Conservation (phyloP, 2,888 invertebrate genomes). For the Agrochola macilenta region DNA sequence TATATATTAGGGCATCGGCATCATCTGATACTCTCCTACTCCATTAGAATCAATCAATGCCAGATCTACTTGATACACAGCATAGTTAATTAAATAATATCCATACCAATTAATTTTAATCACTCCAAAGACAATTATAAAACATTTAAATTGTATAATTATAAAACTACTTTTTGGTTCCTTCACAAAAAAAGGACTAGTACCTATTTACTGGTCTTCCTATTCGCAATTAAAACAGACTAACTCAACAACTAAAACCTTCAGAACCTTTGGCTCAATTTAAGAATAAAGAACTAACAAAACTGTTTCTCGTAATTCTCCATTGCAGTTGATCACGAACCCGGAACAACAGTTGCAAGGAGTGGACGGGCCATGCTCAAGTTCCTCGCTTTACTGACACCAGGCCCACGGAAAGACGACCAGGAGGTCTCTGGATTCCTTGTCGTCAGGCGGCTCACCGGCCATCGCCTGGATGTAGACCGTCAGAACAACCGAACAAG, state of each 20-base stretch:
- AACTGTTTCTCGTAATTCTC: slow-evolving; percentile 25
- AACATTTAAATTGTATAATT: neutral
- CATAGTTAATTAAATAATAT: neutral
- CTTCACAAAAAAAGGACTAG: neutral
- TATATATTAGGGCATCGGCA: neutral
- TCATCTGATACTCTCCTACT: slow-evolving; percentile 4
- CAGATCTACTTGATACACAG: neutral
- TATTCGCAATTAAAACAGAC: neutral
- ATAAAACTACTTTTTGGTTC: neutral
- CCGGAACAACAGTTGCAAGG: slow-evolving; percentile 85
- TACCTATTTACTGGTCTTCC: slow-evolving; percentile 3
- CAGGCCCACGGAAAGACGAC: slow-evolving; percentile 77
- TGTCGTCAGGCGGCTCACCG: slow-evolving; percentile 85
- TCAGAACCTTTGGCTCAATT: neutral
- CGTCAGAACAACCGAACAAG: slow-evolving; percentile 25
- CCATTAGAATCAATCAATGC: neutral
- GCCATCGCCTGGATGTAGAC: slow-evolving; percentile 88
- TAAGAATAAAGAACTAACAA: slow-evolving; percentile 28
- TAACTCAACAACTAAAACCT: slow-evolving; percentile 1
- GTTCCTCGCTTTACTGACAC: slow-evolving; percentile 89
- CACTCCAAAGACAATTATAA: neutral
- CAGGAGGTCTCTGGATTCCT: slow-evolving; percentile 83
- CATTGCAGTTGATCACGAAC: slow-evolving; percentile 81
- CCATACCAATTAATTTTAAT: neutral
- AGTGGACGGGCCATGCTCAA: slow-evolving; percentile 88